These are phyloP conservation scores for Idris sp. DNA, from an alignment of 1,140 invertebrate genomes.

Conservation along the genomic window DNA sequence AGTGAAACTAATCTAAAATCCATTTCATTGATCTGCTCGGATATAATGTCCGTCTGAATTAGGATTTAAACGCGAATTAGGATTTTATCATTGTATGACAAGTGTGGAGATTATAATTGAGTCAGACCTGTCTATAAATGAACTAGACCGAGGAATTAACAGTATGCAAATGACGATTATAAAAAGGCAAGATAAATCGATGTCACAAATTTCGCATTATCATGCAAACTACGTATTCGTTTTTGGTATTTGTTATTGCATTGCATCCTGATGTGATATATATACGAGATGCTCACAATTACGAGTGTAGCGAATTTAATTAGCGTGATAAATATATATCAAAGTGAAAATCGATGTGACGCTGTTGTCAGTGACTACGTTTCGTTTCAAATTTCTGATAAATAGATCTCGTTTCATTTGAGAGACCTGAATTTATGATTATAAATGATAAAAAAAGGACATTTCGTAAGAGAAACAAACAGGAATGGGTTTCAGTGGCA, in stretches of 20 bases:
- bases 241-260: neutral
- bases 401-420: neutral
- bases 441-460: neutral
- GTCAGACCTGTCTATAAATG: neutral
- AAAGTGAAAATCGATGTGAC: slow-evolving; percentile 10
- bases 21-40: slow-evolving; percentile 14
- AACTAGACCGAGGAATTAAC: neutral
- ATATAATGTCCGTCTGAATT: neutral
- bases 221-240: slow-evolving; percentile 10
- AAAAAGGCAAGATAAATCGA: slow-evolving; percentile 3
- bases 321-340: slow-evolving; percentile 13
- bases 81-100: neutral
- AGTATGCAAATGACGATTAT: slow-evolving; percentile 1
- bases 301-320: slow-evolving; percentile 7
- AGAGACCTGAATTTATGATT: neutral
- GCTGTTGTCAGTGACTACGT: neutral
- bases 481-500: no score
- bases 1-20: slow-evolving; percentile 13
- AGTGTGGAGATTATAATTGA: no score
- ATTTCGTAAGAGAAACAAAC: no score
- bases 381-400: slow-evolving; percentile 2
- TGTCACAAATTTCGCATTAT: slow-evolving; percentile 11
- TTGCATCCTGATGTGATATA: neutral
- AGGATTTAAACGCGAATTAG: slow-evolving; percentile 5
- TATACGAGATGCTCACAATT: slow-evolving; percentile 6